phyloP scores from a whole-genome alignment of 2,888 invertebrate genomes.

The Mimumesa dahlbomi region DNA sequence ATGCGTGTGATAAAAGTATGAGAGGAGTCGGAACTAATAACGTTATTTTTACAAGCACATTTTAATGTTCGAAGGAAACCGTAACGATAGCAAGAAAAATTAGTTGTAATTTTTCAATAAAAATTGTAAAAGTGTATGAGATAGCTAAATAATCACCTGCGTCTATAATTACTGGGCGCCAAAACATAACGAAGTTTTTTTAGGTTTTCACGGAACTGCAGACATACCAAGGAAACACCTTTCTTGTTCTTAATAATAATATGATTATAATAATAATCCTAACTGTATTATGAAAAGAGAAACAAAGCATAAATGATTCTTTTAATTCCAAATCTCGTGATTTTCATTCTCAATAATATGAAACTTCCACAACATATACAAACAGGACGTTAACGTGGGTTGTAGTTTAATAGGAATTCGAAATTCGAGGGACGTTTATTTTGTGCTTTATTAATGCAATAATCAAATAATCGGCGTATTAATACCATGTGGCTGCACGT shows the following conservation, averaged over 20 bases:
- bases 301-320: conserved; percentile 19
- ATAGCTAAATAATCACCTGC: conserved; percentile 20
- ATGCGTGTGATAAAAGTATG: conserved; percentile 37
- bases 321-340: conserved; percentile 15
- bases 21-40: conserved; percentile 40
- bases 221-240: conserved; percentile 35
- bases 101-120: conserved; percentile 50
- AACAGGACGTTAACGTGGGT: conserved; percentile 12
- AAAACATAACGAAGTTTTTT: conserved; percentile 26
- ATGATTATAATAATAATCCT: conserved; percentile 29
- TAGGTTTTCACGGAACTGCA: conserved; percentile 18
- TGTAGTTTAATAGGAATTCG: conserved; percentile 9
- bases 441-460: conserved; percentile 63
- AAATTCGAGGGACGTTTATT: conserved; percentile 27
- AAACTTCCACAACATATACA: conserved; percentile 3
- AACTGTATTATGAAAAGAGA: conserved; percentile 40
- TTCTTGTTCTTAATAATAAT: conserved; percentile 20
- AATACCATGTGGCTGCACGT: conserved; percentile 66
- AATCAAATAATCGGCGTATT: conserved; percentile 57
- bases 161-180: conserved; percentile 33
- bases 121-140: conserved; percentile 39
- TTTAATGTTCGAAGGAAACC: conserved; percentile 45
- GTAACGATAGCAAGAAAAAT: conserved; percentile 30
- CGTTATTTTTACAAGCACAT: conserved; percentile 54
- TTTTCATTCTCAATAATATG: conserved; percentile 11